Base-by-base conservation (phyloP, 2,888 invertebrate species). In the Pterobdella sp. region DNA sequence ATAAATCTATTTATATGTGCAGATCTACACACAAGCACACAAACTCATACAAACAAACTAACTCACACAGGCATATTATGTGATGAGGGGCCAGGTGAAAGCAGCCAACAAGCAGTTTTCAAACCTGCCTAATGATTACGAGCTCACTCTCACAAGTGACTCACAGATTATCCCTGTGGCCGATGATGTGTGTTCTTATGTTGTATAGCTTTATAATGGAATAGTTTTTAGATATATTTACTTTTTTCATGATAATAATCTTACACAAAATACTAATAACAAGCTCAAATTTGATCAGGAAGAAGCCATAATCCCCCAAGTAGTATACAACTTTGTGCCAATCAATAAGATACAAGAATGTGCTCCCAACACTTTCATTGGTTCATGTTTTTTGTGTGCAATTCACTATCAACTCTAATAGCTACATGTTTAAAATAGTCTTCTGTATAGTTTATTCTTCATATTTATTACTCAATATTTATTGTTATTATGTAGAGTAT, bases 101-200 rank as follows among this genome's bases (percentile, higher is more conserved):
- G 88, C 91, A 0, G 96, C 97, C 0, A 96, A 98, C 84, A 95
- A 94, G 81, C 90, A 91, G 81, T 98, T 87, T 83, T 87, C 88
- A 42, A 87, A 86, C 52, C 83, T 94, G 4, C 91, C 91, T 77
- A 94, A 96, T 82, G 96, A 97, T 82, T 98, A 96, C 80, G 98
- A 99, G 84, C 91, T 99, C 90, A 90, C 92, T 0, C 89, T 96
- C 80, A 88, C 86, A 18, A 84, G 85, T 7, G 93, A 95, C 65
- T 90, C 93, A 0, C 74, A 77, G 29, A 79, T 84, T 65, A 81
- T 80, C 69, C 78, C 78, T 1, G 83, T 83, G 35, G 88, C 88
- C 63, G 81, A 84, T 0, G 87, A 88, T 1, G 80, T 75, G 18
- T 42, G 49, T 42, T 7, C 22, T 7, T 42, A 22, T 42, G 7